These are phyloP conservation scores for Sebastes paucispinis DNA, from an alignment of 2,797 vertebrate genomes.

Conservation along the genomic window DNA sequence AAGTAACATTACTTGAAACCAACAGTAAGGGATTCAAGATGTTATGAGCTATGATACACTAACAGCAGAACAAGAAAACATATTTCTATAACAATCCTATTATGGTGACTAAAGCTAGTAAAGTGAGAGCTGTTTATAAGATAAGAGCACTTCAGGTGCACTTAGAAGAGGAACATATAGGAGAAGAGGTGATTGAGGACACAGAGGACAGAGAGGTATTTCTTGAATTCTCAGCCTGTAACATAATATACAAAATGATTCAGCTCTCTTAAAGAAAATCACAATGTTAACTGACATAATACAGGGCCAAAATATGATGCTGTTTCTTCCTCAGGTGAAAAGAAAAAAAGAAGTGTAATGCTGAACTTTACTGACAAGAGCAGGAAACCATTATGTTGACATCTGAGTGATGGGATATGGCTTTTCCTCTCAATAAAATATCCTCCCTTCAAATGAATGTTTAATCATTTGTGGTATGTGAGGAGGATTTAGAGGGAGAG, in stretches of 20 bases:
- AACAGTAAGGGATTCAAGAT: background rate
- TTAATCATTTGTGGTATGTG: slow-evolving; percentile 25
- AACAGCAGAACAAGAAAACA: background rate
- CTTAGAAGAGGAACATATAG: background rate
- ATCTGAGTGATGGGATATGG: slow-evolving; percentile 18
- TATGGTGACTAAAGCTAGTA: background rate
- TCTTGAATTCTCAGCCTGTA: background rate
- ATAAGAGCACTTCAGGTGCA: background rate
- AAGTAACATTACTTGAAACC: background rate
- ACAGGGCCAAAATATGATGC: background rate
- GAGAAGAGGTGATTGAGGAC: background rate
- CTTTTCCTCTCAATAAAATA: slow-evolving; percentile 36
- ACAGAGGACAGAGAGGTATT: background rate
- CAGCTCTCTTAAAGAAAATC: background rate
- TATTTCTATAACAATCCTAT: background rate
- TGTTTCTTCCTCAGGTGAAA: background rate
- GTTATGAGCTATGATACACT: background rate
- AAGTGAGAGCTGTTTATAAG: background rate
- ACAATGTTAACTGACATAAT: background rate
- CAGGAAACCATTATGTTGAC: slow-evolving; percentile 10
- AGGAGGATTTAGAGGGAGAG: slow-evolving; percentile 8
- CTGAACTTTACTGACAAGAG: background rate
- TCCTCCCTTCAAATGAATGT: slow-evolving; percentile 28
- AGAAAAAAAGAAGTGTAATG: background rate
- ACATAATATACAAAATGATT: background rate